Evolutionary conservation across 2,888 invertebrate genomes (phyloP), one percentile per base, ranked within the genome.

Genomic region (Mayetiola destructor): DNA sequence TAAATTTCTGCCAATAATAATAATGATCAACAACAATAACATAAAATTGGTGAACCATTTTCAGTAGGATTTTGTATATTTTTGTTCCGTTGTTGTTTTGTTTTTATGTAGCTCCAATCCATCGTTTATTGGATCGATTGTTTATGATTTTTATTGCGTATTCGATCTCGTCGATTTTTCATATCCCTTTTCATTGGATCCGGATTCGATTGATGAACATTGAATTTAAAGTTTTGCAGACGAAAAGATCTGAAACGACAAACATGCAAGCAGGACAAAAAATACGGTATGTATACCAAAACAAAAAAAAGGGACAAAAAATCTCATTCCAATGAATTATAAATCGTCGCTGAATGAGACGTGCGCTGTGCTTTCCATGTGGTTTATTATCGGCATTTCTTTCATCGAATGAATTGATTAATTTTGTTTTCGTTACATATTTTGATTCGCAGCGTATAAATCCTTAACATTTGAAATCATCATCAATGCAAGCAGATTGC

Each of bases 321-420:
- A 48, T 27, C n/a, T 27, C 3, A 48, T 27, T 16, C 5, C 27
- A 37, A 37, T 1, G 27, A 48, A 48, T 27, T 23, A 48, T 23
- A 48, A 48, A 48, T 3, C 27, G 23, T 3, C n/a, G 16, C 48
- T 48, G 48, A 48, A 48, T 48, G 23, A 48, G 23, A 48, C 23
- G 27, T 48, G 48, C 48, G 48, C 32, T 27, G n/a, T 27, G 9
- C 27, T 48, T n/a, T 20, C 27, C 27, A 2, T 48, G 5, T n/a
- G 8, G 27, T 27, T 42, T 21, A 21, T 3, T 48, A 48, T 48
- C 48, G 48, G 48, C 48, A 48, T 42, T 42, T 48, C 48, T 48
- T 48, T 48, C 48, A 48, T 48, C 48, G 48, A 32, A 48, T 16
- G 27, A 48, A 48, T 48, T 48, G 48, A 48, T 48, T 48, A 48